Base-by-base conservation (phyloP, 2,113 vertebrate genomes). In the Clarias magur region DNA sequence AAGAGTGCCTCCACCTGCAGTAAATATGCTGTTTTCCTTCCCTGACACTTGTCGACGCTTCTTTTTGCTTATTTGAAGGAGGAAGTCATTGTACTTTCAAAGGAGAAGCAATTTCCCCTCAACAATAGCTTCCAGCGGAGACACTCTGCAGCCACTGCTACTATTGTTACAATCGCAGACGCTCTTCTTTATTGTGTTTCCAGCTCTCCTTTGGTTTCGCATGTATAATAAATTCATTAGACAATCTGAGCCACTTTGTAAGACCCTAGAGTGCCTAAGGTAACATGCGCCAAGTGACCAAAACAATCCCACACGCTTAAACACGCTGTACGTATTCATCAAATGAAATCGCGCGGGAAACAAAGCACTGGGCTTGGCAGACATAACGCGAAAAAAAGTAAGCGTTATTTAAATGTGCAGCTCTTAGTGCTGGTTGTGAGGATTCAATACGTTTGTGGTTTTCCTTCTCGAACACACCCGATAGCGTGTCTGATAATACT, bases 101-200 rank as follows among this genome's bases (percentile, higher is more conserved):
- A 92, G 89, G 86, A 89, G 87, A 92, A 91, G 91, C 88, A 68
- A 89, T 92, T 92, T 93, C 87, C 90, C 90, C 54, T 81, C 82
- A 92, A 92, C 91, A 93, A 92, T 88, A 85, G 89, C 81, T 72
- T 83, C 80, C 89, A 85, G 87, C 11, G 27, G 57, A 60, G 83
- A 73, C n/a, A 17, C 48, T 70, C 60, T 23, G 34, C n/a, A 68
- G 80, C 86, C 84, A 81, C 60, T 42, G 80, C 89, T 85, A 81
- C 85, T 85, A 92, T 91, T 94, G 92, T 94, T 91, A 87, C 82
- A 88, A 80, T 93, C 92, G 91, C 92, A 86, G 0, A 62, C 88
- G 89, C 90, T 90, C 88, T 81, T 80, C 60, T 90, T 92, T 88
- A 89, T 89, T 92, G 87, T 73, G 67, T 90, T 89, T 90, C 70